phyloP scores from a whole-genome alignment of 2,888 invertebrate genomes.

The Diadromus collaris region DNA sequence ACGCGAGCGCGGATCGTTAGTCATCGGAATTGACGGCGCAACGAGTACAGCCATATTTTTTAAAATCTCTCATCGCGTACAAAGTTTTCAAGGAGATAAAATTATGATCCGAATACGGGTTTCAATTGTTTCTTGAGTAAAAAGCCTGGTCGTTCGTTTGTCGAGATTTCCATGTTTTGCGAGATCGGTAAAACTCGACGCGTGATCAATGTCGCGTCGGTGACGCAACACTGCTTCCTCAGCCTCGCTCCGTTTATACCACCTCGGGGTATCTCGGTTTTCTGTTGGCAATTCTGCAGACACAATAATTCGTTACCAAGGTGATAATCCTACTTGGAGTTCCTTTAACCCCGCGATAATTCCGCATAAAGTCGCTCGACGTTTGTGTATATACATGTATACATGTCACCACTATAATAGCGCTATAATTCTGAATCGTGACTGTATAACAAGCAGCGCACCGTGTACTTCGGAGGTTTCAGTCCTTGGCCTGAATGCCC shows the following conservation, averaged over 20 bases:
- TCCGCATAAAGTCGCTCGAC: slow-evolving; percentile 26
- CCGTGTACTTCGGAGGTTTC: slow-evolving; percentile 34
- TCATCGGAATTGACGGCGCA: neutral
- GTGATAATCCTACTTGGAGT: slow-evolving; percentile 35
- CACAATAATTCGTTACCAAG: slow-evolving; percentile 20
- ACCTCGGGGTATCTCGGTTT: neutral
- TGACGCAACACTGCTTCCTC: slow-evolving; percentile 16
- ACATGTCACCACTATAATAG: slow-evolving; percentile 26
- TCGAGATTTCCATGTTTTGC: neutral
- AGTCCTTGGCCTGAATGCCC: slow-evolving; percentile 45
- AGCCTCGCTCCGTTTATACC: slow-evolving; percentile 22
- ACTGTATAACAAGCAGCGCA: slow-evolving; percentile 24
- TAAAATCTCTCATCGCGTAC: neutral
- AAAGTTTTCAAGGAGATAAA: neutral
- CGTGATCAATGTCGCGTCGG: slow-evolving; percentile 24
- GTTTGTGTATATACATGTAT: neutral
- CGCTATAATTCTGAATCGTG: slow-evolving; percentile 44
- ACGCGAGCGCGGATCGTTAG: neutral
- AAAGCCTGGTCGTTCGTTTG: neutral
- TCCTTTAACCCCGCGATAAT: slow-evolving; percentile 30
- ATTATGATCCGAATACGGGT: neutral
- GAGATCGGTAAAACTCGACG: neutral
- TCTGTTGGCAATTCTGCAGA: neutral
- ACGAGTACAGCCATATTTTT: neutral
- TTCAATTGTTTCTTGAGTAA: neutral